Percentiles rank a stretch among this genome's conserved stretches.
Conservation (phyloP, 1,140 invertebrate genomes). For the Zaprionus africanus region DNA sequence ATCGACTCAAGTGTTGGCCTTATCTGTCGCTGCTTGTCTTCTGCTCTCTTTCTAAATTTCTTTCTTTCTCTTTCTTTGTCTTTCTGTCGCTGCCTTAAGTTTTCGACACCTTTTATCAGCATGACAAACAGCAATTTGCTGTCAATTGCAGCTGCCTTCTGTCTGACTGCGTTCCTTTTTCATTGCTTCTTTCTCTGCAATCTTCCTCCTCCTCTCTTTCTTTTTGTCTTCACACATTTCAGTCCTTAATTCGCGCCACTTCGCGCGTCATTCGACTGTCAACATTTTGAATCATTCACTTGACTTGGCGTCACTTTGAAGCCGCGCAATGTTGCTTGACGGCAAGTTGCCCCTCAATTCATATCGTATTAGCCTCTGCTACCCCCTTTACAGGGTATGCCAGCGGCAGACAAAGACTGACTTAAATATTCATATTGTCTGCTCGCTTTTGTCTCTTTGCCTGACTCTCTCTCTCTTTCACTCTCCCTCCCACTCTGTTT, state of each 20-base stretch:
- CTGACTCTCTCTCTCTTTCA: slow-evolving; percentile 18
- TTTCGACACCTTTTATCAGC: slow-evolving; percentile 20
- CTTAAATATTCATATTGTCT: slow-evolving; percentile 40
- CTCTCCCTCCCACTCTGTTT: slow-evolving; percentile 16
- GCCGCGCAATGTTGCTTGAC: background rate
- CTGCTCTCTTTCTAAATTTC: background rate
- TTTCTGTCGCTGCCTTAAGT: background rate
- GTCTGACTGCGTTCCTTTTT: background rate
- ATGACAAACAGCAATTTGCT: slow-evolving; percentile 34
- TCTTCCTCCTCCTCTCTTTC: background rate
- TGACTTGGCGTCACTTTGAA: slow-evolving; percentile 7
- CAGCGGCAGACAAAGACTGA: background rate
- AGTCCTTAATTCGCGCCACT: background rate
- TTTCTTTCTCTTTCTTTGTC: background rate
- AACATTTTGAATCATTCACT: slow-evolving; percentile 47
- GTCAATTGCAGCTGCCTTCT: slow-evolving; percentile 51
- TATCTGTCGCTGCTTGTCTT: background rate
- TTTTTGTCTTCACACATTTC: background rate
- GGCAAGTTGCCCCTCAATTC: background rate
- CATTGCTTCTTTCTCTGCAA: background rate
- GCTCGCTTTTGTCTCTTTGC: slow-evolving; percentile 12
- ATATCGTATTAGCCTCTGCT: background rate
- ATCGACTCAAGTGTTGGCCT: slow-evolving; percentile 26
- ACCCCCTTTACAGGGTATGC: slow-evolving; percentile 24
- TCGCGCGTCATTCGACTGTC: slow-evolving; percentile 44